Percentiles rank a stretch among this genome's conserved stretches.
Conservation (phyloP, 1,140 invertebrate genomes). For the Aphelenchoides avenae region DNA sequence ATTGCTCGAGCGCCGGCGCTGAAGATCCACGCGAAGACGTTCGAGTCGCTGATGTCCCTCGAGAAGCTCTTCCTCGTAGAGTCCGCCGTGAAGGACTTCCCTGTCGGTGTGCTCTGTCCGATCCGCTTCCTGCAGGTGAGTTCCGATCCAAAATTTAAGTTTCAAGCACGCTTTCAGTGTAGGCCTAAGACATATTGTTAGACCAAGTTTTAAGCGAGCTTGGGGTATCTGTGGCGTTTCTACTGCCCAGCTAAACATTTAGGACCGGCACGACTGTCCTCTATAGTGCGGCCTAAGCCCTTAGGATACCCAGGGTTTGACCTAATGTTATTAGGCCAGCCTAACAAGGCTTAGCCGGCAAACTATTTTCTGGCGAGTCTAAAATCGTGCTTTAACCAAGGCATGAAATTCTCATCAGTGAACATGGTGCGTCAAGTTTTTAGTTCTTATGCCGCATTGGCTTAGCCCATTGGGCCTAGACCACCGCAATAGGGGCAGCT, state of each 20-base stretch:
- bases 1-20: constrained; percentile 8
- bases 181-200: neutral
- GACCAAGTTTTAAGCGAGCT: constrained; percentile 10
- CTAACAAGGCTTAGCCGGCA: too few relatives aligned
- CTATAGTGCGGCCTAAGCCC: neutral
- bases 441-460: too few relatives aligned
- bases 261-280: neutral
- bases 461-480: too few relatives aligned
- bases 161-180: constrained; percentile 2
- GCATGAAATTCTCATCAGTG: too few relatives aligned
- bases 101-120: constrained; percentile 20
- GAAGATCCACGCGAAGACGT: constrained; percentile 3
- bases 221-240: neutral
- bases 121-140: constrained; percentile 23
- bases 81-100: constrained; percentile 21
- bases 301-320: neutral
- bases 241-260: neutral
- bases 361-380: too few relatives aligned
- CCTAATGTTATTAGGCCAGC: neutral
- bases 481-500: too few relatives aligned
- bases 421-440: too few relatives aligned
- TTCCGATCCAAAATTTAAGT: constrained; percentile 4
- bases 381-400: too few relatives aligned
- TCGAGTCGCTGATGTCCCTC: neutral
- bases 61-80: constrained; percentile 30